phyloP scores from a whole-genome alignment of 2,113 vertebrate genomes.

The Hippocampus mohnikei region DNA sequence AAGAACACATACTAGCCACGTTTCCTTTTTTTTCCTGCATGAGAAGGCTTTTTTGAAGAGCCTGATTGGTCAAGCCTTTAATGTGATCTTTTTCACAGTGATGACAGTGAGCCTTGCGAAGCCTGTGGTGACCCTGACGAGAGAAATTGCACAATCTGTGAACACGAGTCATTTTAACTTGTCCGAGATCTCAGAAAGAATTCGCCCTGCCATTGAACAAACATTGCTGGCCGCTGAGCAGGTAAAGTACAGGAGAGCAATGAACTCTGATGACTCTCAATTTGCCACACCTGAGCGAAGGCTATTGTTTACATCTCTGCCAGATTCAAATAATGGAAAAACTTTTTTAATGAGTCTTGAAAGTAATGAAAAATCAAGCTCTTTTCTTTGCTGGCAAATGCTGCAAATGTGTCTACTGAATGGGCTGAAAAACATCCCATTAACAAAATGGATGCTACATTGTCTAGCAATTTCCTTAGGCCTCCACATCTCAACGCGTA shows the following conservation, averaged over 20 bases:
- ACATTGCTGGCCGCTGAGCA: conserved; percentile 51
- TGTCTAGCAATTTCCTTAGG: no score
- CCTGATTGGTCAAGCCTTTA: neutral
- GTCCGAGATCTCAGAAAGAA: conserved; percentile 18
- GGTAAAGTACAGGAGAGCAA: conserved; percentile 38
- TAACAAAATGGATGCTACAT: no score
- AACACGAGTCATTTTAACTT: conserved; percentile 48
- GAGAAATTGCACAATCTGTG: conserved; percentile 24
- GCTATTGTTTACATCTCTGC: no score
- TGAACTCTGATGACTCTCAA: neutral
- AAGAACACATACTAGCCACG: neutral
- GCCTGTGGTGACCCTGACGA: conserved; percentile 49
- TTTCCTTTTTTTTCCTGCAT: neutral
- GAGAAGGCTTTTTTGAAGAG: neutral
- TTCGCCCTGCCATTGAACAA: conserved; percentile 43
- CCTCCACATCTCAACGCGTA: no score
- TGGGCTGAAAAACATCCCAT: no score
- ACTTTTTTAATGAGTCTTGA: no score
- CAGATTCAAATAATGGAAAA: no score
- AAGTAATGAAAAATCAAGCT: no score
- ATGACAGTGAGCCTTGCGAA: conserved; percentile 50
- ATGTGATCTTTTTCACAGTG: conserved; percentile 37
- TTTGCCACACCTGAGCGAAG: no score
- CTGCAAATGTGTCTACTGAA: no score
- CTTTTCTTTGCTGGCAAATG: no score